Conservation (phyloP, 2,888 invertebrate species). For the Andrena fulva region DNA sequence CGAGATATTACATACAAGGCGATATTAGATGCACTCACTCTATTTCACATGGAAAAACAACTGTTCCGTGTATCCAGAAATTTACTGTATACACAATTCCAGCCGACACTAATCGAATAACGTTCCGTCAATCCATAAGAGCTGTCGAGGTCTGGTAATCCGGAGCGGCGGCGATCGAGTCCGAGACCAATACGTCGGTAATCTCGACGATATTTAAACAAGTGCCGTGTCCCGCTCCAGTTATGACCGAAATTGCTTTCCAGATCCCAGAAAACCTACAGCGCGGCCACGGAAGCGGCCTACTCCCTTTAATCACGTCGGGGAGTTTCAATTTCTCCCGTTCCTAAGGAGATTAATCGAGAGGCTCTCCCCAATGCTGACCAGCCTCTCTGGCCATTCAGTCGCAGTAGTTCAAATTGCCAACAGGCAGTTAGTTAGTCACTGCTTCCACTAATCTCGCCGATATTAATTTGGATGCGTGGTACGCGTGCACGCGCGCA, state of each 20-base stretch:
- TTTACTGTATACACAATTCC: background rate
- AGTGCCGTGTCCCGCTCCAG: background rate
- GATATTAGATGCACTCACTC: background rate
- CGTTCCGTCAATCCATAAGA: background rate
- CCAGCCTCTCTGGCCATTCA: slow-evolving; percentile 18
- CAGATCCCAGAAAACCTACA: slow-evolving; percentile 30
- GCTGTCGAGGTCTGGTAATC: background rate
- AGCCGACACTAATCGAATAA: background rate
- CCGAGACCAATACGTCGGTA: slow-evolving; percentile 15
- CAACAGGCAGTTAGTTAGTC: slow-evolving; percentile 73
- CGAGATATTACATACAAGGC: too few relatives aligned
- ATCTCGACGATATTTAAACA: slow-evolving; percentile 31
- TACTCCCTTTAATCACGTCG: slow-evolving; percentile 21
- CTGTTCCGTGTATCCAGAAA: background rate
- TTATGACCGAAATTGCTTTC: slow-evolving; percentile 34
- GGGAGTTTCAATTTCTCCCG: slow-evolving; percentile 62
- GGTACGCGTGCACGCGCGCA: slow-evolving; percentile 34
- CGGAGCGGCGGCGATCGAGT: background rate
- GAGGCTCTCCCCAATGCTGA: slow-evolving; percentile 26
- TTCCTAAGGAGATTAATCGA: slow-evolving; percentile 67
- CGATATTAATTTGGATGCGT: slow-evolving; percentile 71
- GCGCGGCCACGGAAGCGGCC: background rate
- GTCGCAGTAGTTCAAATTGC: slow-evolving; percentile 61
- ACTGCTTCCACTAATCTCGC: slow-evolving; percentile 69
- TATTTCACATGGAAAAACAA: background rate